Evolutionary conservation across 1,140 invertebrate species (phyloP).

Genomic region (Oedothorax gibbosus): DNA sequence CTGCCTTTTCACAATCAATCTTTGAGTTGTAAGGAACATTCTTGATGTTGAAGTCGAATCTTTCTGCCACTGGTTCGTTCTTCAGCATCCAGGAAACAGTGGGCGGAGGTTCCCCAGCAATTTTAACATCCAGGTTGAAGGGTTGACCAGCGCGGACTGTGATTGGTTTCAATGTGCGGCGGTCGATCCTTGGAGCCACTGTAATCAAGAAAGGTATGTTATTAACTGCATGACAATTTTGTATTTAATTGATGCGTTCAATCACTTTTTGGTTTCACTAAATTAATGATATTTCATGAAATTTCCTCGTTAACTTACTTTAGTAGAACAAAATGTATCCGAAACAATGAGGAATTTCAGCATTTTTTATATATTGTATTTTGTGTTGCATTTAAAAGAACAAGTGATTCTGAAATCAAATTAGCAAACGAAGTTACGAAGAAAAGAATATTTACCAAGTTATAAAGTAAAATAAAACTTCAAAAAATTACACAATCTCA

Average conservation of each 20-base stretch:
- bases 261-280: neutral
- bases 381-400: too few relatives aligned
- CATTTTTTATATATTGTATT: too few relatives aligned
- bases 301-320: neutral
- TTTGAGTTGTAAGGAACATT: conserved; percentile 70
- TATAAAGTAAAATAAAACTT: too few relatives aligned
- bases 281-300: neutral
- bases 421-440: too few relatives aligned
- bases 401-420: too few relatives aligned
- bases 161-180: conserved; percentile 87
- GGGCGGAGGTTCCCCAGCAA: conserved; percentile 67
- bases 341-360: too few relatives aligned
- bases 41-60: conserved; percentile 52
- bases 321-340: too few relatives aligned
- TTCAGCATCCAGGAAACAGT: conserved; percentile 65
- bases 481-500: too few relatives aligned
- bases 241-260: neutral
- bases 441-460: too few relatives aligned
- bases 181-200: conserved; percentile 95
- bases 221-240: neutral
- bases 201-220: conserved; percentile 13
- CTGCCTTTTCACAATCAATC: conserved; percentile 70
- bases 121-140: conserved; percentile 66
- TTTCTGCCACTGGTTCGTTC: conserved; percentile 58
- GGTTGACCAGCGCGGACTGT: conserved; percentile 80